Percentiles rank a stretch among this genome's conserved stretches.
These are phyloP conservation scores for Ceratina australensis DNA, from an alignment of 1,140 invertebrate genomes.

Conservation along the genomic window DNA sequence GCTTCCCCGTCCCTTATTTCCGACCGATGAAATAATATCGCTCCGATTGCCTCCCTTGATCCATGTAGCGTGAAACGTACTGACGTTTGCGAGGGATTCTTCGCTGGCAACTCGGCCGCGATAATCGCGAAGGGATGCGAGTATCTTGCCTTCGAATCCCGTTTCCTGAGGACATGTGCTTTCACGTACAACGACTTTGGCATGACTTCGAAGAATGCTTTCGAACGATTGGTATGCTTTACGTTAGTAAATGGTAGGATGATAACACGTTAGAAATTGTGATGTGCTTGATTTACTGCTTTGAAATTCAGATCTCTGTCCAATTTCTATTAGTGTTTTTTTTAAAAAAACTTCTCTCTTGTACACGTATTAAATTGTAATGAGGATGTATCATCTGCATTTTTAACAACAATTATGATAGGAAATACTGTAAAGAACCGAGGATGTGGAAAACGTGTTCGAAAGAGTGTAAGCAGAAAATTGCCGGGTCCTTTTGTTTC, in stretches of 20 bases:
- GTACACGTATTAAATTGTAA: too few species aligned
- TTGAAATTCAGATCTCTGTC: too few species aligned
- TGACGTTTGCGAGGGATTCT: conserved; percentile 21
- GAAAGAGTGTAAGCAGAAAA: conserved; percentile 58
- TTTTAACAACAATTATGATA: conserved; percentile 37
- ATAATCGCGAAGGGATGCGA: conserved; percentile 27
- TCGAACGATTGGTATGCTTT: not conserved
- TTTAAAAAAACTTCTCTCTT: too few species aligned
- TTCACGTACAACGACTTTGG: not conserved
- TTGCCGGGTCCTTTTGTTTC: conserved; percentile 53
- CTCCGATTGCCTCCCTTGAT: conserved; percentile 65
- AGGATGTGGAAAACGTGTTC: conserved; percentile 57
- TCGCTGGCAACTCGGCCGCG: conserved; percentile 15
- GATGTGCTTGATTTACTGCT: too few species aligned
- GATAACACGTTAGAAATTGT: too few species aligned
- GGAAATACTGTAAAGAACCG: conserved; percentile 44
- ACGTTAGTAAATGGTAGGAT: too few species aligned
- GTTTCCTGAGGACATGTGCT: conserved; percentile 1
- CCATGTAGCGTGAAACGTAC: conserved; percentile 66
- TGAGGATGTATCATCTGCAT: too few species aligned
- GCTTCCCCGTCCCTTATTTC: conserved; percentile 41
- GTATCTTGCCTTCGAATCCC: not conserved
- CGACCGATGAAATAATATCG: conserved; percentile 74
- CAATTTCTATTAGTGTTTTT: too few species aligned
- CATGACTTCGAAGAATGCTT: not conserved